These are phyloP conservation scores for Trachelus iudaicus DNA, from an alignment of 2,888 invertebrate species.

Conservation along the genomic window DNA sequence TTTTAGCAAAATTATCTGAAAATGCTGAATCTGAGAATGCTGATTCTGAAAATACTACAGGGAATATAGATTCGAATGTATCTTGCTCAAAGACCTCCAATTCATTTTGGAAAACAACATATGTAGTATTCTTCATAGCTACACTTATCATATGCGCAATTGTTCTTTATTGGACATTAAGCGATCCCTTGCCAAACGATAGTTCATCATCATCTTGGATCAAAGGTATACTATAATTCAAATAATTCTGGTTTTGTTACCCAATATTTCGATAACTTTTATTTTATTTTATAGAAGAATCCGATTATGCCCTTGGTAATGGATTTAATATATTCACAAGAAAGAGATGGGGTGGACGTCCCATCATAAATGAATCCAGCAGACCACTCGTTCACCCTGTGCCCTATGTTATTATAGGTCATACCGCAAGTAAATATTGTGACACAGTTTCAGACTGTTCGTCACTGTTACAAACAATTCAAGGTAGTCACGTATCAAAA, in stretches of 20 bases:
- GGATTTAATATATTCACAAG: conserved; percentile 11
- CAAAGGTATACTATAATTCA: not conserved
- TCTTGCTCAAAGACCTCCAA: not conserved
- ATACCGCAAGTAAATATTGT: not conserved
- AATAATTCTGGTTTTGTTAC: not conserved
- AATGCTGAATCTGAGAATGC: not conserved
- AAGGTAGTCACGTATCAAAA: not conserved
- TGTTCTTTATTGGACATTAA: not conserved
- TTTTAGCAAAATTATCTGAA: not conserved
- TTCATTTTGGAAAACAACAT: not conserved
- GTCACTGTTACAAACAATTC: not conserved
- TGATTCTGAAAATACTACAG: not conserved
- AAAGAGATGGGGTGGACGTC: conserved; percentile 13
- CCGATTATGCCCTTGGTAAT: conserved; percentile 4
- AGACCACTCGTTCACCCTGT: conserved; percentile 7
- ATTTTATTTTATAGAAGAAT: not conserved
- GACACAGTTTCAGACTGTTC: not conserved
- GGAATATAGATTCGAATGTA: not conserved
- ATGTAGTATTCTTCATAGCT: not conserved
- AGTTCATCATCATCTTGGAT: not conserved
- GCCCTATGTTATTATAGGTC: not conserved
- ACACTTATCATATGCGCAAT: not conserved
- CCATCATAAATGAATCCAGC: not conserved
- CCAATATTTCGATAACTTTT: not conserved
- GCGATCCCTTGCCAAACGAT: not conserved